Conservation (phyloP, 2,888 invertebrate genomes). For the Chrysolina americana region DNA sequence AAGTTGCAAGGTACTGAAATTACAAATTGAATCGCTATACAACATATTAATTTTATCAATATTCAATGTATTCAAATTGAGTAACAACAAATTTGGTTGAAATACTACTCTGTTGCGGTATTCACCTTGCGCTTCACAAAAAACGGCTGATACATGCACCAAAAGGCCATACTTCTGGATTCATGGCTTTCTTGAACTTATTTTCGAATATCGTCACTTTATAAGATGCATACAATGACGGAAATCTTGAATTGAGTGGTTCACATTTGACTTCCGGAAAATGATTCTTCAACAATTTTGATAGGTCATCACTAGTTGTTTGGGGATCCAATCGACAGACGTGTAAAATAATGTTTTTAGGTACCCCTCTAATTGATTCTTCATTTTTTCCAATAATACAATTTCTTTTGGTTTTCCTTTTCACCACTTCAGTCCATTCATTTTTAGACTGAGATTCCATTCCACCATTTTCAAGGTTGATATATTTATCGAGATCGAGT, state of each 20-base stretch:
- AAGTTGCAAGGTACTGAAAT: too few relatives aligned
- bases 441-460: not conserved
- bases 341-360: not conserved
- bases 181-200: too few relatives aligned
- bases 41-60: too few relatives aligned
- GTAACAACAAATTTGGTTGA: not conserved
- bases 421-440: not conserved
- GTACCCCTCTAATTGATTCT: not conserved
- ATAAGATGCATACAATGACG: too few relatives aligned
- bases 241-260: too few relatives aligned
- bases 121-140: not conserved
- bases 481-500: conserved; percentile 11
- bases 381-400: not conserved
- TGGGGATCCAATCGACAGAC: not conserved
- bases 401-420: not conserved
- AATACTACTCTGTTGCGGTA: not conserved
- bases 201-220: too few relatives aligned
- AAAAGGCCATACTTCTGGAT: not conserved
- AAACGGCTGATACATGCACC: not conserved
- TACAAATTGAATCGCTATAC: too few relatives aligned
- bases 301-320: not conserved
- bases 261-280: too few relatives aligned
- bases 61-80: not conserved
- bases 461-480: not conserved
- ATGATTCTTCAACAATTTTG: too few relatives aligned